Base-by-base conservation (phyloP, 2,888 invertebrate genomes). In the Pandemis cinnamomeana region DNA sequence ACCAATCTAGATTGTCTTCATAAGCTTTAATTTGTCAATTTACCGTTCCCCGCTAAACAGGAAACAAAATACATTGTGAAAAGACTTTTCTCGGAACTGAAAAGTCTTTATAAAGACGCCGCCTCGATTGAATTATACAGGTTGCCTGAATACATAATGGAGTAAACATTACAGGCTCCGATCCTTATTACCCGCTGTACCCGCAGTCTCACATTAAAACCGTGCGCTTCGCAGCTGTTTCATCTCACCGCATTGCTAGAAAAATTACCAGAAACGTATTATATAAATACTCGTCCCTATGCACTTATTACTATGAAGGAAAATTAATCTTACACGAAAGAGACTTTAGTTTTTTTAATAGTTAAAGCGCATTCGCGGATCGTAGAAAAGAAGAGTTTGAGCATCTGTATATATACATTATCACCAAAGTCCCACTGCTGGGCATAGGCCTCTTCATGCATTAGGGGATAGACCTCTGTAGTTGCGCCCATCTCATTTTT, bases 91-190 rank as follows among this genome's bases (percentile, higher is more conserved):
- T 44, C 15, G 61, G 61, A 27, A 53, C 41, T 67, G 41, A 67
- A 36, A 67, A 41, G 13, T 27, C 36, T 41, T 46, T 51, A 15
- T 41, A 51, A 67, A 41, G 67, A 67, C 36, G 41, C 53, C 10
- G n/a, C 15, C 36, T 51, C n/a, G 41, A 53, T 67, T 67, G 67
- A 41, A 67, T 53, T 53, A 53, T 41, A 15, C 67, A 41, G 53
- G 53, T 67, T 67, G 27, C 51, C 53, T 53, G 41, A 67, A 67
- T 67, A 53, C 42, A 41, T 53, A 42, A 67, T 67, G 53, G 53
- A 67, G 48, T 53, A 41, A 53, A 67, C 67, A 67, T 53, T 67
- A 53, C 41, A 61, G 41, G 13, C 61, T 2, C 61, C 41, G n/a
- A 61, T 60, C 36, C 58, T 60, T 60, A 60, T 58, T 60, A 36